Evolutionary conservation across 1,140 invertebrate species (phyloP), one percentile per base, ranked within the genome.

Genomic region (Drosophila murphyi): DNA sequence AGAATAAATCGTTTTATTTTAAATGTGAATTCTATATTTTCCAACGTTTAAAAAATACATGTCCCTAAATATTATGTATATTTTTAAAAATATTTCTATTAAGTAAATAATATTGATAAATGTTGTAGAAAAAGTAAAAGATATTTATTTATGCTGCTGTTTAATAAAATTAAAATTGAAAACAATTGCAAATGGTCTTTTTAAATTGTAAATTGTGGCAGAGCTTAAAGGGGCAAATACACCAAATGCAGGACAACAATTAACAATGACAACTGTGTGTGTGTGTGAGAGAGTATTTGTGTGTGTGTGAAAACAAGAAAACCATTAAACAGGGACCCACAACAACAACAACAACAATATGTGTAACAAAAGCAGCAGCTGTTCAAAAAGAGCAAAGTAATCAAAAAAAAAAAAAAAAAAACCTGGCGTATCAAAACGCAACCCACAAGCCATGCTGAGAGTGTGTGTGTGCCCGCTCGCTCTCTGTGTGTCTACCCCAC

Each of bases 361-460:
- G 5, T 29, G 39, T 12, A 64, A 61, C 34, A 52, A 64, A 28
- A 61, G 55, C 48, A 62, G 54, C 85, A 80, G 83, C 76, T 72
- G 61, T 55, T 74, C 6, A 34, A 88, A 87, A 81, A 80, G 80
- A 80, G 77, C 78, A 89, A 74, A 78, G 56, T 52, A 55, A 67
- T 54, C 72, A 72, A 67, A 71, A 60, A 82, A 69, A 63, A 60
- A 82, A 69, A 63, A 71, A n/a, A 43, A 72, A 60, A 71, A 60
- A 82, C 80, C 81, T 71, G 81, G 85, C 85, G 86, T 89, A 90
- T 89, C 86, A 89, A 89, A 89, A 89, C 57, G 85, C 85, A 89
- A 89, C 85, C 85, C 85, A 90, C 85, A 89, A 88, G 20, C 37
- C 34, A 45, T 7, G 52, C 62, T 76, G 48, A 72, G 63, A 28